Conservation (phyloP, 53 echinoderm and acorn worm species). For the Astropecten irregularis region DNA sequence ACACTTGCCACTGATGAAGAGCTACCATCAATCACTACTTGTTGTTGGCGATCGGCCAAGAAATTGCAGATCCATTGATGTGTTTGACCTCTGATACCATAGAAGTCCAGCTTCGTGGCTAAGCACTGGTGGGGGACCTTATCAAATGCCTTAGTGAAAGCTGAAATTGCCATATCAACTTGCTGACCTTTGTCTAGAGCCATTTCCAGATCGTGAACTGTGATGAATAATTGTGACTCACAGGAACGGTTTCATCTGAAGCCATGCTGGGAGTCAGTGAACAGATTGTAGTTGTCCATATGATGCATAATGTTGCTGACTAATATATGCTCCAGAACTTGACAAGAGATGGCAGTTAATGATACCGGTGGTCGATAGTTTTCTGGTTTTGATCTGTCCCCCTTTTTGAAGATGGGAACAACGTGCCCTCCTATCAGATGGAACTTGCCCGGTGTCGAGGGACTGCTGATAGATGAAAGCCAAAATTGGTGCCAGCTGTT, state of each 20-base stretch:
- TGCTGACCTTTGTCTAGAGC: slow-evolving; percentile 51
- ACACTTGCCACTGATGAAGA: slow-evolving; percentile 8
- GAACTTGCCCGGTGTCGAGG: slow-evolving; percentile 46
- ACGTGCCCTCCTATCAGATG: neutral
- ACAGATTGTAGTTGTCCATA: slow-evolving; percentile 39
- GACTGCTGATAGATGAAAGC: slow-evolving; percentile 61
- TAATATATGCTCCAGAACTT: slow-evolving; percentile 17
- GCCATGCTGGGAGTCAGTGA: slow-evolving; percentile 48
- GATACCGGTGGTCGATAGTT: too few species aligned
- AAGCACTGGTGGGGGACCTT: slow-evolving; percentile 44
- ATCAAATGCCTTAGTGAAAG: slow-evolving; percentile 54
- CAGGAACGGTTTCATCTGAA: slow-evolving; percentile 58
- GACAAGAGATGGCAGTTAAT: slow-evolving; percentile 7
- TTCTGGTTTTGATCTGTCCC: neutral
- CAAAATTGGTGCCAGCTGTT: slow-evolving; percentile 47
- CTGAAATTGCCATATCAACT: slow-evolving; percentile 44
- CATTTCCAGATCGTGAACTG: slow-evolving; percentile 40
- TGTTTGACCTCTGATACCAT: slow-evolving; percentile 43
- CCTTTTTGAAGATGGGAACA: neutral
- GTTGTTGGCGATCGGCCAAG: too few species aligned
- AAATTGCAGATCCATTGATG: slow-evolving; percentile 6
- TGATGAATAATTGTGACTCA: slow-evolving; percentile 54
- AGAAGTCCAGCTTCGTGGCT: slow-evolving; percentile 28
- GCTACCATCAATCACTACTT: neutral
- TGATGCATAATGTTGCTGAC: slow-evolving; percentile 59